Evolutionary conservation across 2,113 vertebrate species (phyloP), one percentile per base, ranked within the genome.

Genomic region (Vulpes lagopus): DNA sequence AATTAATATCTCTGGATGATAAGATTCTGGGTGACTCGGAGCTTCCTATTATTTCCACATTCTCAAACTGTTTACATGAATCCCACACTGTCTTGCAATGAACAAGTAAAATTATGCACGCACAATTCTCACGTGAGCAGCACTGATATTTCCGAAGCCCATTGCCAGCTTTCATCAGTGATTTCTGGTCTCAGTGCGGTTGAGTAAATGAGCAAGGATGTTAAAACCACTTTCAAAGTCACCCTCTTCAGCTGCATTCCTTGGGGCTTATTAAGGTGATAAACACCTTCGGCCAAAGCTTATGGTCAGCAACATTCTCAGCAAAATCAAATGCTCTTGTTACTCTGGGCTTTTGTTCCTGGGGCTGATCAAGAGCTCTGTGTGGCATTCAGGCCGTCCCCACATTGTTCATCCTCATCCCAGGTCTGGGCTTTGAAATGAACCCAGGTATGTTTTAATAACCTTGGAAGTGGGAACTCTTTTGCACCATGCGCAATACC

Each of bases 401-500:
- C n/a, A 57, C 88, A 22, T 71, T 15, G 80, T 71, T 83, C 79
- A 73, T 91, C 88, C 79, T 94, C 87, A 6, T 62, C 65, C 65
- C 23, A 0, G 43, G 64, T 82, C 71, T 59, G 35, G 0, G 11
- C n/a, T 97, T 98, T 97, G 97, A 97, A 98, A 97, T 0, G 11
- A 97, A 94, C 38, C 89, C 96, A 98, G 97, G 97, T 98, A 98
- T 98, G 98, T 98, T 99, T 99, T 98, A 98, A 98, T 98, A 98
- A 98, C 97, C 98, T 98, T 98, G 84, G 4, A 49, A 91, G 74
- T 92, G 95, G 92, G 98, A 98, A 97, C 92, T 90, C 97, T 98
- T 97, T 95, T 96, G 91, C 96, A 97, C 96, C 74, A 49, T 97
- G 98, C 97, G 97, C 97, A 94, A 94, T 97, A 98, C 94, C 94